Evolutionary conservation across 2,113 vertebrate species (phyloP), one percentile per base, ranked within the genome.

Genomic region (Poeciliopsis occidentalis): DNA sequence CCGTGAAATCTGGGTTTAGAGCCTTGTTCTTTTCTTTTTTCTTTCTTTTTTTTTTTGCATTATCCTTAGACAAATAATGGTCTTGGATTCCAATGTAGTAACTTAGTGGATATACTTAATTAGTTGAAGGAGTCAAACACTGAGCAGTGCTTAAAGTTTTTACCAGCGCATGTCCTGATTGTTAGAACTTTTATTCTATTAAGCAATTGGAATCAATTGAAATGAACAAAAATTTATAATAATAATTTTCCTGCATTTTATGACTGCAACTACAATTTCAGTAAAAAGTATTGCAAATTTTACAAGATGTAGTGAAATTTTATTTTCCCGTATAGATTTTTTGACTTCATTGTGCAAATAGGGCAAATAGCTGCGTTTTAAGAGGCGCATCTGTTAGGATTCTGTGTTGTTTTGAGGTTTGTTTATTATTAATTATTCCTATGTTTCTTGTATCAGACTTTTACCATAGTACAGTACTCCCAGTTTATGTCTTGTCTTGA

Each of bases 1-100:
- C 32, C 54, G 64, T 75, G 66, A 73, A 75, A 73, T 81, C 61
- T 79, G 60, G 57, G 64, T 78, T 41, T 29, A 17, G 19, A 29
- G 44, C 44, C 44, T 19, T 11, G 8, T 37, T 34, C 8, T 34
- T 10, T 34, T 34, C 8, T 10, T 34, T 34, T 34, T 34, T 34
- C 8, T 8, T 34, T 8, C 6, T 34, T 34, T 32, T 11, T 44
- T 15, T 47, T 60, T 51, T 51, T 22, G 54, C 39, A 41, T 79
- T 47, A 64, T 72, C 26, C 27, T 64, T 37, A 69, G 69, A 84
- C 34, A 80, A 76, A 67, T 29, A 60, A 32, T 60, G 60, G 31
- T 79, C 47, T 15, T 31, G 68, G 47, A 76, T 79, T 79, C n/a
- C 24, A 57, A 10, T n/a, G 51, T n/a, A 57, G 51, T 1, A 57